Evolutionary conservation across 2,113 vertebrate genomes (phyloP).

Genomic region (Perognathus longimembris): DNA sequence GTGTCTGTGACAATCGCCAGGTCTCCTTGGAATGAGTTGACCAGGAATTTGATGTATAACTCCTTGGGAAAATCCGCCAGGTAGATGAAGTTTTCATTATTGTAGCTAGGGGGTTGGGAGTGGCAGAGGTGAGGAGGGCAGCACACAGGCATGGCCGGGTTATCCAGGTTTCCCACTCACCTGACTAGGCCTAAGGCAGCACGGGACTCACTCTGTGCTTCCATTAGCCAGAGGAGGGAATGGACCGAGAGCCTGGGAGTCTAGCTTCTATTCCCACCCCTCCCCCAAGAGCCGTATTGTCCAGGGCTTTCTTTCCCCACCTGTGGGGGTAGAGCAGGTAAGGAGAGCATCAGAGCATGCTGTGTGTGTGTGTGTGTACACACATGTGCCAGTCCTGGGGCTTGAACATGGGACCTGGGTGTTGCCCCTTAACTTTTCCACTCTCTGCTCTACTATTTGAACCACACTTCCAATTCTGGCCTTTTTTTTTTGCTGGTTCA

Average conservation of each 20-base stretch:
- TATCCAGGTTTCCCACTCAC: not conserved
- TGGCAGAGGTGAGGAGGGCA: not conserved
- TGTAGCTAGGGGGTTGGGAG: conserved; percentile 61
- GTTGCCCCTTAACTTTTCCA: no score
- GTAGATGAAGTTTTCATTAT: conserved; percentile 73
- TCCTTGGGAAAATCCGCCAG: conserved; percentile 72
- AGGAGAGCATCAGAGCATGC: no score
- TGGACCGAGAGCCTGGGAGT: not conserved
- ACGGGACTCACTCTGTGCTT: not conserved
- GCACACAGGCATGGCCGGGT: not conserved
- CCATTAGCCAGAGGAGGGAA: not conserved
- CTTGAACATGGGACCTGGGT: no score
- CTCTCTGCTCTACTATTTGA: no score
- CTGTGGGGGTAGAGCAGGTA: no score
- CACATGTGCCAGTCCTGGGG: no score
- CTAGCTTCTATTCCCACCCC: not conserved
- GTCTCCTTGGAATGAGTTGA: conserved; percentile 66
- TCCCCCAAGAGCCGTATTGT: not conserved
- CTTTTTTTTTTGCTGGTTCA: no score
- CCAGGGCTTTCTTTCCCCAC: no score
- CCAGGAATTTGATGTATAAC: conserved; percentile 77
- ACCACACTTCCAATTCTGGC: no score
- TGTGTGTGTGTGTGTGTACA: no score
- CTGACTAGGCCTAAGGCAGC: not conserved
- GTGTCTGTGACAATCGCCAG: conserved; percentile 77